Conservation (phyloP, 2,797 vertebrate genomes). For the Moxostoma hubbsi region DNA sequence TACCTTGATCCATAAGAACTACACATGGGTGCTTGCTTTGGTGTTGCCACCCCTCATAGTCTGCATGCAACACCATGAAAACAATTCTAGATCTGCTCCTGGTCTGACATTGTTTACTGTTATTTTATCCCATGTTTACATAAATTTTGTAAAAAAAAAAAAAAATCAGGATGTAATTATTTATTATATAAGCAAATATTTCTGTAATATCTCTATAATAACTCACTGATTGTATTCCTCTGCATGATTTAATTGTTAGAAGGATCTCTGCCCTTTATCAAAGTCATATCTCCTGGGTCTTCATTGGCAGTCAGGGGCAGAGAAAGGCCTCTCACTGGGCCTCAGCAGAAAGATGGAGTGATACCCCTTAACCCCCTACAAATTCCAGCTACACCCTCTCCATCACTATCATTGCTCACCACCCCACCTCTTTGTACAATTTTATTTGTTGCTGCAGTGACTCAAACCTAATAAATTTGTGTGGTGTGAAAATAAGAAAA, state of each 20-base stretch:
- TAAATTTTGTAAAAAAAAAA: too few species aligned
- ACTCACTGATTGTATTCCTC: not conserved
- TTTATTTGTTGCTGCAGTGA: not conserved
- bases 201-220: not conserved
- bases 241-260: not conserved
- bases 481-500: not conserved
- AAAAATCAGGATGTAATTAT: too few species aligned
- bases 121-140: too few species aligned
- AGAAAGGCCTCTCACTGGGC: constrained; percentile 1
- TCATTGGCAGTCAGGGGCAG: constrained; percentile 4
- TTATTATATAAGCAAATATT: too few species aligned
- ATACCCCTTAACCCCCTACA: constrained; percentile 5
- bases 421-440: too few species aligned
- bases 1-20: too few species aligned
- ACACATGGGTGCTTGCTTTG: too few species aligned
- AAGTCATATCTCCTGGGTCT: constrained; percentile 11
- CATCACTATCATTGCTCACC: constrained; percentile 3
- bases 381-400: constrained; percentile 1
- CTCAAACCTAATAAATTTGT: not conserved
- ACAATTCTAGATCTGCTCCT: too few species aligned
- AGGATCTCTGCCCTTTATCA: not conserved
- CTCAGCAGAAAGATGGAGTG: constrained; percentile 17
- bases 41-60: too few species aligned
- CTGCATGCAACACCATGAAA: too few species aligned
- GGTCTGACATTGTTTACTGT: too few species aligned